A percentile compares a stretch with the other conserved stretches of the same genome.
Evolutionary conservation across 2,113 vertebrate species (phyloP).

Genomic region (Phoxinus phoxinus): DNA sequence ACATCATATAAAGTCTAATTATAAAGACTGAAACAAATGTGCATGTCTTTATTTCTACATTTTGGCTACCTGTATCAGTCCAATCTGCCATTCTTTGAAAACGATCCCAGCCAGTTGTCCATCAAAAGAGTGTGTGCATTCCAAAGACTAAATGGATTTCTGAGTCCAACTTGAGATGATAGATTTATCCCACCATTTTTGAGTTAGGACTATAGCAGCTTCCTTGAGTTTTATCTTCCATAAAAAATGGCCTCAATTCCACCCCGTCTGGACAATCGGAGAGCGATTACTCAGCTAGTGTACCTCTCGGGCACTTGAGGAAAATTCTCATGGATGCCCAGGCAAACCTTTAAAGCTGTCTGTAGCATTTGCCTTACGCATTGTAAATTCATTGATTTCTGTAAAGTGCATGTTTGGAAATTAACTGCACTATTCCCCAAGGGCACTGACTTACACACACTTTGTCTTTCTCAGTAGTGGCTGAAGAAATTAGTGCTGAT

Average conservation of each 20-base stretch:
- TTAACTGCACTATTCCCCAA: conserved; percentile 25
- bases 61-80: conserved; percentile 63
- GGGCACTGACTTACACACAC: conserved; percentile 19
- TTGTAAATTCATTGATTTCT: conserved; percentile 50
- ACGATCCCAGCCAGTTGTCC: conserved; percentile 32
- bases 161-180: conserved; percentile 53
- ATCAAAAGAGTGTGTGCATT: conserved; percentile 18
- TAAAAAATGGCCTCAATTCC: conserved; percentile 43
- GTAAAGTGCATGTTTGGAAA: conserved; percentile 43
- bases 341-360: conserved; percentile 38
- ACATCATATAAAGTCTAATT: background rate
- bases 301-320: conserved; percentile 3
- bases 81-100: background rate
- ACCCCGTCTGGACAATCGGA: conserved; percentile 40
- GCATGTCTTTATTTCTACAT: conserved; percentile 65
- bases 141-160: conserved; percentile 61
- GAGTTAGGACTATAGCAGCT: conserved; percentile 15
- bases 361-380: conserved; percentile 45
- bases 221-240: conserved; percentile 33
- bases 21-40: background rate
- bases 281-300: conserved; percentile 24
- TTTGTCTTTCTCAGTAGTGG: conserved; percentile 42
- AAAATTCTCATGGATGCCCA: conserved; percentile 39
- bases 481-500: conserved; percentile 17
- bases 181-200: conserved; percentile 1